A percentile compares a stretch with the other conserved stretches of the same genome.
These are phyloP conservation scores for Chironomus tepperi DNA, from an alignment of 1,140 invertebrate genomes.

Conservation along the genomic window DNA sequence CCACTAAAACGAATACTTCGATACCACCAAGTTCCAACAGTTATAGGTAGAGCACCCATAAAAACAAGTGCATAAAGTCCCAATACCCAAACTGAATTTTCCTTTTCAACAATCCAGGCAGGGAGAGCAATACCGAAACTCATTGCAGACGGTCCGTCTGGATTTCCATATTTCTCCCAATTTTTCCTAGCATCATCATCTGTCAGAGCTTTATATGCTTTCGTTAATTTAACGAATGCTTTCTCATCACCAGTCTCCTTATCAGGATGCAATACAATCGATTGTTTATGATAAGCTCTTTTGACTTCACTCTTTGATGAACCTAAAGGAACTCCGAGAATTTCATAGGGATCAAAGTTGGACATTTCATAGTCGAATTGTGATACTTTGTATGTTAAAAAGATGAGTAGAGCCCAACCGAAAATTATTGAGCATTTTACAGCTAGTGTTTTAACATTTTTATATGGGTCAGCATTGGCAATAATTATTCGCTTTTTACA, in stretches of 20 bases:
- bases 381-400: constrained; percentile 91
- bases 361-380: constrained; percentile 97
- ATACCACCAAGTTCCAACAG: constrained; percentile 98
- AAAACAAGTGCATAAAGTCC: constrained; percentile 94
- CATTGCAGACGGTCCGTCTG: constrained; percentile 97
- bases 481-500: constrained; percentile 73
- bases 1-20: constrained; percentile 92
- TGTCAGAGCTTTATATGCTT: constrained; percentile 88
- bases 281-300: constrained; percentile 89
- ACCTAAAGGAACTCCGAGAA: constrained; percentile 78
- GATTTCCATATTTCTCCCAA: constrained; percentile 99
- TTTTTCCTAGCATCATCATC: constrained; percentile 95
- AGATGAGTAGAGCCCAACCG: constrained; percentile 81
- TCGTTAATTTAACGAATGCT: constrained; percentile 94
- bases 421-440: constrained; percentile 59
- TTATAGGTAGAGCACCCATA: constrained; percentile 91
- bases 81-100: constrained; percentile 97
- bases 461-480: constrained; percentile 76
- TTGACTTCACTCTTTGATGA: constrained; percentile 84
- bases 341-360: constrained; percentile 98
- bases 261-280: constrained; percentile 92
- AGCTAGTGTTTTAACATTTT: constrained; percentile 62
- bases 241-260: constrained; percentile 96
- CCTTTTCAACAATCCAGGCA: constrained; percentile 99
- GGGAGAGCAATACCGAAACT: constrained; percentile 98